These are phyloP conservation scores for Calliscelio sp. DNA, from an alignment of 2,888 invertebrate species.

Conservation along the genomic window DNA sequence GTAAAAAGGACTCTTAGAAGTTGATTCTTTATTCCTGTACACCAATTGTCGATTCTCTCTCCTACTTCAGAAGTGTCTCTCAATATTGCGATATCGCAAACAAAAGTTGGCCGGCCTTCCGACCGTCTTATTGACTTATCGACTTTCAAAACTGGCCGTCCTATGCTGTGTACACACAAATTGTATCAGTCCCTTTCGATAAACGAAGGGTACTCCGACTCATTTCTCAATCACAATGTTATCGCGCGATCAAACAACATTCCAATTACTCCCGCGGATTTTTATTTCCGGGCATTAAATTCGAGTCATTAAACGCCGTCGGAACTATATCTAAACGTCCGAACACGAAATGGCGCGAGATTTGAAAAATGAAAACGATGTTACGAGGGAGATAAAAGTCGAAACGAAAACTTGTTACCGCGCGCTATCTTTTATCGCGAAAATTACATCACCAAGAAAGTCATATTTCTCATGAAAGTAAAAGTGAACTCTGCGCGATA, in stretches of 20 bases:
- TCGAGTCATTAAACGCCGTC: conserved; percentile 46
- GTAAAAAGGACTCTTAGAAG: too few species aligned
- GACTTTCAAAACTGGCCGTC: conserved; percentile 36
- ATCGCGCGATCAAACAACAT: conserved; percentile 46
- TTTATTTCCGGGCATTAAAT: not conserved
- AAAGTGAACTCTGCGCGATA: conserved; percentile 50
- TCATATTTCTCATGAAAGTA: conserved; percentile 62
- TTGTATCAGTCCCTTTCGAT: conserved; percentile 49
- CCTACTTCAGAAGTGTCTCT: conserved; percentile 50
- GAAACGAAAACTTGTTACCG: conserved; percentile 47
- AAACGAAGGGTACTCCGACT: conserved; percentile 26
- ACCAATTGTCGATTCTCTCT: conserved; percentile 38
- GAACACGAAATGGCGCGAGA: conserved; percentile 26
- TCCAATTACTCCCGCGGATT: conserved; percentile 41
- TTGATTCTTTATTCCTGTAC: conserved; percentile 60
- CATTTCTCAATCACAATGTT: conserved; percentile 51
- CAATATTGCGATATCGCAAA: conserved; percentile 40
- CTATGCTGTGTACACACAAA: conserved; percentile 48
- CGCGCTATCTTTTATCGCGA: conserved; percentile 55
- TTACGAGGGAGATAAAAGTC: conserved; percentile 39
- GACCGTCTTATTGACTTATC: conserved; percentile 55
- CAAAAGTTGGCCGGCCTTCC: conserved; percentile 52
- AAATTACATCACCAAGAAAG: conserved; percentile 62
- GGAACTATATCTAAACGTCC: conserved; percentile 30
- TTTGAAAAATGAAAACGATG: conserved; percentile 54